Evolutionary conservation across 2,797 vertebrate species (phyloP), one percentile per base, ranked within the genome.

Genomic region (Atherinosoma microstoma): DNA sequence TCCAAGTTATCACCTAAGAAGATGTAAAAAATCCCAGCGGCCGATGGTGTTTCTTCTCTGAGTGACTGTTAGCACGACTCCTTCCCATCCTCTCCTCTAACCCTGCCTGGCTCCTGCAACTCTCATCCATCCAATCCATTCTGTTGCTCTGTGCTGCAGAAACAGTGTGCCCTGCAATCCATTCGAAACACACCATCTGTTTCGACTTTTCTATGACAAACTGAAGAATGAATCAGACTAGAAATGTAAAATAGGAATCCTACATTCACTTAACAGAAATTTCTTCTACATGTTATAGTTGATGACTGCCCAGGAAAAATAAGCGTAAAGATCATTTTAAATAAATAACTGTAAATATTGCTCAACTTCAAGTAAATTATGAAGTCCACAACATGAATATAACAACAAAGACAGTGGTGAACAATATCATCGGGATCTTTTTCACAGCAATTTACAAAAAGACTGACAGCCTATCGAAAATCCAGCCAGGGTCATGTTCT

Each of bases 161-260:
- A 68, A 82, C 36, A 54, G 65, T 18, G 45, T 54, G 74, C 34
- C 78, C 78, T 22, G 71, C 83, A 67, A 86, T 87, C 73, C 75
- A 60, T 75, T 83, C 79, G 56, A 91, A 89, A 92, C 82, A 87
- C 82, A 67, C 89, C 89, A 92, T 93, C 92, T 94, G 92, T 87
- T 91, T 82, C 16, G 27, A 83, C 71, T 74, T 81, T 73, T 86
- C 71, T 54, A 65, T 71, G 81, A 90, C 70, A 76, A 90, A 82
- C 67, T 66, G 35, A 73, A 47, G 72, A 82, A 72, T 75, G 59
- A 73, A 86, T 73, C 84, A 80, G 80, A 78, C 82, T 84, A 71
- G 68, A 86, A 87, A 83, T 82, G 77, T 66, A 79, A 87, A 87
- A 84, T 54, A 67, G 75, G 75, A 92, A 88, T 86, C 70, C 74